phyloP scores from a whole-genome alignment of 2,113 vertebrate genomes.

The Oncorhynchus gorbuscha region DNA sequence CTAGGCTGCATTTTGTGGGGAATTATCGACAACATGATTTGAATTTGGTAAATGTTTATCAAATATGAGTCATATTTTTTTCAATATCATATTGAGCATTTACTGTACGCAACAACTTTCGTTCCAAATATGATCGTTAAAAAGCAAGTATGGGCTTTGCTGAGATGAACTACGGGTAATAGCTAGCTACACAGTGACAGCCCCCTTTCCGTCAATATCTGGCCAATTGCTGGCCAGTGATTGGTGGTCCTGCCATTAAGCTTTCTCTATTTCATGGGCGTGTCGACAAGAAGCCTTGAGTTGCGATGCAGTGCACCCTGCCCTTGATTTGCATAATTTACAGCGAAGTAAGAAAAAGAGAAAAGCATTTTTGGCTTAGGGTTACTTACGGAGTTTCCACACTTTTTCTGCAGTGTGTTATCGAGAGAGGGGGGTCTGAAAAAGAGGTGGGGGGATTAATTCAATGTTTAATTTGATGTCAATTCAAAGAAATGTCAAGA shows the following conservation, averaged over 20 bases:
- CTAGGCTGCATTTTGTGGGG: no score
- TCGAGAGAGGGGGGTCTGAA: constrained; percentile 94
- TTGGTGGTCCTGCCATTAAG: neutral
- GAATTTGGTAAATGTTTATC: no score
- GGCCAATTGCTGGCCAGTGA: neutral
- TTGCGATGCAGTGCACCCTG: constrained; percentile 8
- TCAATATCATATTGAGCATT: neutral
- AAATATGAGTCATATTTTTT: no score
- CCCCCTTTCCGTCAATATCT: neutral
- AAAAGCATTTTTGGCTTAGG: neutral
- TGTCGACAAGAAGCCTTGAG: neutral
- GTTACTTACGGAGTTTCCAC: constrained; percentile 96
- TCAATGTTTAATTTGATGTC: neutral
- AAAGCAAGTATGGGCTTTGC: neutral
- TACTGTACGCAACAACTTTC: neutral
- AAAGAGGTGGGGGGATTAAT: constrained; percentile 42
- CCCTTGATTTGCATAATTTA: neutral
- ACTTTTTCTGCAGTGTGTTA: constrained; percentile 97
- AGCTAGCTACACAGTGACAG: neutral
- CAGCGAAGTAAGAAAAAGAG: neutral
- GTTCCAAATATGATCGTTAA: no score
- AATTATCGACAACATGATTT: no score
- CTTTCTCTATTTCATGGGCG: neutral
- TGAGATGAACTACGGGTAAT: neutral
- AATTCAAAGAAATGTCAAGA: neutral